Evolutionary conservation across 2,797 vertebrate species (phyloP).

Genomic region (Neosilurus mollespiculum): DNA sequence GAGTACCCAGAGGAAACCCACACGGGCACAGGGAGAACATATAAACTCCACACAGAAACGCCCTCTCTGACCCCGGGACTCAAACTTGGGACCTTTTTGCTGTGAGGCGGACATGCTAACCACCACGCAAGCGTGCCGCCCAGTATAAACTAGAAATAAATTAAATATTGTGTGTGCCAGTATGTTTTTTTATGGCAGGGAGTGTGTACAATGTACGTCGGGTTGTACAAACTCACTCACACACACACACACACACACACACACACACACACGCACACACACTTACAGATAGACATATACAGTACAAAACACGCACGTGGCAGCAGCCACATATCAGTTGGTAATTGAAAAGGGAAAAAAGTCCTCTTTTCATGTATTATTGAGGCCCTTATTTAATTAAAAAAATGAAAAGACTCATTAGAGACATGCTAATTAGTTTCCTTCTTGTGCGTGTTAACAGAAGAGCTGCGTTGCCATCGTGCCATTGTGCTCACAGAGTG

Average conservation of each 20-base stretch:
- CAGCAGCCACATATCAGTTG: slow-evolving; percentile 66
- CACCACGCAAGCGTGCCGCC: no score
- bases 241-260: slow-evolving; percentile 62
- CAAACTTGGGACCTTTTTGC: no score
- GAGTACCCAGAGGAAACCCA: no score
- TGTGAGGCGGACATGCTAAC: no score
- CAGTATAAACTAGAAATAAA: no score
- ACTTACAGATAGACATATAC: slow-evolving; percentile 66
- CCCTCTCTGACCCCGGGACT: no score
- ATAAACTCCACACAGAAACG: no score
- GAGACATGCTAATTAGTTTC: slow-evolving; percentile 79
- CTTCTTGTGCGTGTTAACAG: slow-evolving; percentile 64
- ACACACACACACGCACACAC: slow-evolving; percentile 63
- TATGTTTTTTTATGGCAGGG: not conserved
- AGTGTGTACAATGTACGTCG: slow-evolving; percentile 2
- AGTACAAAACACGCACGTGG: slow-evolving; percentile 64
- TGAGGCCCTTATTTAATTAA: slow-evolving; percentile 79
- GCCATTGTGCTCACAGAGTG: slow-evolving; percentile 54
- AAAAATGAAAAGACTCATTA: slow-evolving; percentile 83
- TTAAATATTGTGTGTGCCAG: no score
- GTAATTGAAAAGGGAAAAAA: slow-evolving; percentile 74
- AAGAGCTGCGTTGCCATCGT: slow-evolving; percentile 64
- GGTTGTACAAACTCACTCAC: slow-evolving; percentile 30
- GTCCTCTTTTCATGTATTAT: slow-evolving; percentile 82
- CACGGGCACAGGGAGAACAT: no score